Evolutionary conservation across 2,113 vertebrate genomes (phyloP).

Genomic region (Patagioenas fasciata): DNA sequence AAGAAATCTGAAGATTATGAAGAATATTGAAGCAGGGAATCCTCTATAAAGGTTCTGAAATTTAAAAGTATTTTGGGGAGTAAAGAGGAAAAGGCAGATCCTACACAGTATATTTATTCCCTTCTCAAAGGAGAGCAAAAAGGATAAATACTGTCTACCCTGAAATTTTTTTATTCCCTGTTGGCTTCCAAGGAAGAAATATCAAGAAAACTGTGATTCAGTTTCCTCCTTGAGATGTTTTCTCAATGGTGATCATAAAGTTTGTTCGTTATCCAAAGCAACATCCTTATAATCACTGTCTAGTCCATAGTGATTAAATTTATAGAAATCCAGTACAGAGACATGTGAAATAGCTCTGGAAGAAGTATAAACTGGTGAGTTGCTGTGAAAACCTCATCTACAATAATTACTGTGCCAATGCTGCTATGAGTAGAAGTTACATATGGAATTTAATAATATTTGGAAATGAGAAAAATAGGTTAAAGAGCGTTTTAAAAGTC

Average conservation of each 20-base stretch:
- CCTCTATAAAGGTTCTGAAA: not conserved
- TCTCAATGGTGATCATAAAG: not conserved
- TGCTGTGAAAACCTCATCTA: not conserved
- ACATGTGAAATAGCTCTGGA: not conserved
- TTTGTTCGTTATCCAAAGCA: not conserved
- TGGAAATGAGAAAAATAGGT: not conserved
- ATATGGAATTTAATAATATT: not conserved
- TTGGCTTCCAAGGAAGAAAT: not conserved
- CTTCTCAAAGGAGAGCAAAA: not conserved
- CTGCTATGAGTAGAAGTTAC: not conserved
- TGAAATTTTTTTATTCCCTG: not conserved
- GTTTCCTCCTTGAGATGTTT: not conserved
- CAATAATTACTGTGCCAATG: not conserved
- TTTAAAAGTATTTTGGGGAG: not conserved
- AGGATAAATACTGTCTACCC: not conserved
- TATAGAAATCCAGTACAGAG: not conserved
- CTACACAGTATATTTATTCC: not conserved
- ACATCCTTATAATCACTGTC: not conserved
- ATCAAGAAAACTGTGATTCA: not conserved
- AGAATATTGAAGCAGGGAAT: not conserved
- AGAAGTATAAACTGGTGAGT: not conserved
- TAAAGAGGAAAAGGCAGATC: not conserved
- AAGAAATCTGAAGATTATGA: not conserved
- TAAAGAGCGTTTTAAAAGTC: not conserved
- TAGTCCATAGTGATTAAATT: not conserved